phyloP scores from a whole-genome alignment of 2,797 vertebrate species.

The Acridotheres tristis region DNA sequence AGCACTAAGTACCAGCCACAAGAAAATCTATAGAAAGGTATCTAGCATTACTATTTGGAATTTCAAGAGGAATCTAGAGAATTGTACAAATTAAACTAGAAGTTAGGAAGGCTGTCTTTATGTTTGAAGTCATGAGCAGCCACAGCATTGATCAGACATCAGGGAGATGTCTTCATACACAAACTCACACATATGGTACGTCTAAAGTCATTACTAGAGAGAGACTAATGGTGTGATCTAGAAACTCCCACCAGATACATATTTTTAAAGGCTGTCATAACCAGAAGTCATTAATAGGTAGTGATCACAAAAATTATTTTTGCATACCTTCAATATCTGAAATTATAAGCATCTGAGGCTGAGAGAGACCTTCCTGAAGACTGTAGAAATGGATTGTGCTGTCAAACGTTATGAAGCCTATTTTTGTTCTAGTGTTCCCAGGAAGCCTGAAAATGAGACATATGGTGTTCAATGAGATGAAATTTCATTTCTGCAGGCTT shows the following conservation, averaged over 20 bases:
- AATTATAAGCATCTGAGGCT: slow-evolving; percentile 97
- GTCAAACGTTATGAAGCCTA: slow-evolving; percentile 97
- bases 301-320: not conserved
- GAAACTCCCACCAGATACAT: not conserved
- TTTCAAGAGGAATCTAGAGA: not conserved
- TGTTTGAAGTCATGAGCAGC: not conserved
- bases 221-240: not conserved
- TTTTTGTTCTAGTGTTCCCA: slow-evolving; percentile 94
- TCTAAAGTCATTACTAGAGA: not conserved
- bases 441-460: slow-evolving; percentile 86
- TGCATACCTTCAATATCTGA: slow-evolving; percentile 94
- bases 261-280: not conserved
- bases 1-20: not conserved
- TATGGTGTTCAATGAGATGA: slow-evolving; percentile 57
- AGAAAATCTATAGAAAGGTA: not conserved
- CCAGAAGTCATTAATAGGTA: slow-evolving; percentile 7
- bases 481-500: slow-evolving; percentile 16
- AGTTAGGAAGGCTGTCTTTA: not conserved
- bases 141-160: not conserved
- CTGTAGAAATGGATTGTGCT: slow-evolving; percentile 98
- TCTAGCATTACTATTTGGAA: not conserved
- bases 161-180: not conserved
- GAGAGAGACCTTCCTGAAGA: slow-evolving; percentile 95
- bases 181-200: not conserved
- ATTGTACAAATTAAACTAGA: not conserved